A percentile compares a stretch with the other conserved stretches of the same genome.
phyloP scores from a whole-genome alignment of 2,797 vertebrate genomes.

The Chaenodraco wilsoni region DNA sequence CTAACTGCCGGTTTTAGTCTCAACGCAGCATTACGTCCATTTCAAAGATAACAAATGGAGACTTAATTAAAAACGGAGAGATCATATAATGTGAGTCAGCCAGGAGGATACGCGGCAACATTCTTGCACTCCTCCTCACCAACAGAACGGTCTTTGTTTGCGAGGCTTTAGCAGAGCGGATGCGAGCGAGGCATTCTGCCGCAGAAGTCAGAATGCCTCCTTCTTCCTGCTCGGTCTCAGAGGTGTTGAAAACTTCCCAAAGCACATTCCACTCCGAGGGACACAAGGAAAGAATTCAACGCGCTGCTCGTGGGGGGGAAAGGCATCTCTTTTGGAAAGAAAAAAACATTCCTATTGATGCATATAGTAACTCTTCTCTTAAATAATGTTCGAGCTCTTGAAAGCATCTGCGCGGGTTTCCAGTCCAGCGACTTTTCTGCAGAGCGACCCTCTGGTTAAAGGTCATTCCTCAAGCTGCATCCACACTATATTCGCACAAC shows the following conservation, averaged over 20 bases:
- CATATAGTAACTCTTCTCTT: constrained; percentile 1
- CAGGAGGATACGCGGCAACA: constrained; percentile 31
- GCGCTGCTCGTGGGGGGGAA: constrained; percentile 31
- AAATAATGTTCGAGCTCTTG: constrained; percentile 3
- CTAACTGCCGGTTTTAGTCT: neutral
- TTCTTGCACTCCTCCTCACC: constrained; percentile 42
- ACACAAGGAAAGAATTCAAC: constrained; percentile 66
- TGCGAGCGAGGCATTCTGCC: constrained; percentile 63
- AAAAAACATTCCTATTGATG: constrained; percentile 24
- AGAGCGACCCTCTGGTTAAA: constrained; percentile 46
- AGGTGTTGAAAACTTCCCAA: constrained; percentile 80
- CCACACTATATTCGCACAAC: constrained; percentile 53
- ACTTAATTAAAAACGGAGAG: constrained; percentile 29
- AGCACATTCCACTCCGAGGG: constrained; percentile 73
- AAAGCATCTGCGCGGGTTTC: neutral
- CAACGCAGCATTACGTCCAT: neutral
- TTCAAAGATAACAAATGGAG: constrained; percentile 1
- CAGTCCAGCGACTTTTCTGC: constrained; percentile 10
- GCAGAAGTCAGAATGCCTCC: constrained; percentile 64
- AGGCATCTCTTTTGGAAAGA: constrained; percentile 30
- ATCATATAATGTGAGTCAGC: constrained; percentile 52
- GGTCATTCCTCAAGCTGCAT: constrained; percentile 59
- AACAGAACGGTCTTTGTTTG: constrained; percentile 76
- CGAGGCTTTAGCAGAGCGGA: constrained; percentile 65
- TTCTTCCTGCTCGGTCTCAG: constrained; percentile 80